Percentiles rank a stretch among this genome's conserved stretches.
Conservation (phyloP, 2,888 invertebrate genomes). For the Melinaea marsaeus region DNA sequence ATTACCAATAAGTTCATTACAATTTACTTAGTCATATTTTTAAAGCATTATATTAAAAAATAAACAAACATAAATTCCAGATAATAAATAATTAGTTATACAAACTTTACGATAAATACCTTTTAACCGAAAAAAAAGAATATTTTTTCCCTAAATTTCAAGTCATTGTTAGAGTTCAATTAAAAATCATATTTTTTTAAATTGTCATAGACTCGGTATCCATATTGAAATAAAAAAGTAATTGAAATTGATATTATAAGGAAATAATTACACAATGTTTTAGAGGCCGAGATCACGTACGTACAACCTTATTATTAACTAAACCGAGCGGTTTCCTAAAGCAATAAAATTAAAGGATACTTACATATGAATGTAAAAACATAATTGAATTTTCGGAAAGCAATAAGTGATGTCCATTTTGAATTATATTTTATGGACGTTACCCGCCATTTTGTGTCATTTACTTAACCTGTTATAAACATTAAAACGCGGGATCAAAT, state of each 20-base stretch:
- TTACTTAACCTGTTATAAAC: constrained; percentile 69
- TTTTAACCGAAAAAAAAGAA: too few relatives aligned
- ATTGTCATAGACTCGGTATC: not conserved
- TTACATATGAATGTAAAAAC: constrained; percentile 49
- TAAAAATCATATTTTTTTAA: not conserved
- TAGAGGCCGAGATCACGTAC: constrained; percentile 23
- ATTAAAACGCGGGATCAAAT: constrained; percentile 44
- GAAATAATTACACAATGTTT: constrained; percentile 17
- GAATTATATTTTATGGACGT: constrained; percentile 57
- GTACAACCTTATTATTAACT: constrained; percentile 34
- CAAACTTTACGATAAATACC: too few relatives aligned
- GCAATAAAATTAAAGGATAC: constrained; percentile 40
- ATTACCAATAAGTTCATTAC: too few relatives aligned
- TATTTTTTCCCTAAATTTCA: too few relatives aligned
- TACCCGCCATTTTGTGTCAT: constrained; percentile 63
- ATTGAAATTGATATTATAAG: constrained; percentile 13
- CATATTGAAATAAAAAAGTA: not conserved
- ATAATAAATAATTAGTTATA: too few relatives aligned
- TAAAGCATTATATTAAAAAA: too few relatives aligned
- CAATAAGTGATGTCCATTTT: constrained; percentile 51
- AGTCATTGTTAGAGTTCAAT: too few relatives aligned
- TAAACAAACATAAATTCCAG: too few relatives aligned
- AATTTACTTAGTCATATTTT: too few relatives aligned
- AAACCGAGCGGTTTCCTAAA: constrained; percentile 39
- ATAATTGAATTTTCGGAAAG: constrained; percentile 62